A percentile compares a stretch with the other conserved stretches of the same genome.
phyloP scores from a whole-genome alignment of 2,888 invertebrate species.

The Sarcophaga subvicina region DNA sequence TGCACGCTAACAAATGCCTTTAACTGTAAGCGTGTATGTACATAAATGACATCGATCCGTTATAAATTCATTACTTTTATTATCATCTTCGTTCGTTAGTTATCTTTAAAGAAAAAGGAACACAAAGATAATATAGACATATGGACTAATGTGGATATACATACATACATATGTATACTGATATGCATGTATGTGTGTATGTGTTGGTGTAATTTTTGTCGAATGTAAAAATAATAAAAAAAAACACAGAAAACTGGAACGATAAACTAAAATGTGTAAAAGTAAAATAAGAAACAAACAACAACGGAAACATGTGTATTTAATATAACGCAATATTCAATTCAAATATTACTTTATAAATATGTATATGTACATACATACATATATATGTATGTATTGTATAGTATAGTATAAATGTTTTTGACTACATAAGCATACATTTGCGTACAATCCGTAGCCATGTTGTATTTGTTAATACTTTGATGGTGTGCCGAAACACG shows the following conservation, averaged over 20 bases:
- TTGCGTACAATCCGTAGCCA: not conserved
- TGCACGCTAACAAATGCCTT: not conserved
- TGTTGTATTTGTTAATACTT: constrained; percentile 49
- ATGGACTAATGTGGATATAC: not conserved
- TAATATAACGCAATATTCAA: constrained; percentile 10
- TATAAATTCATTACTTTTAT: constrained; percentile 18
- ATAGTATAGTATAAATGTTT: not conserved
- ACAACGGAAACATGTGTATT: constrained; percentile 28
- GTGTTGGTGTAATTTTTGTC: not conserved
- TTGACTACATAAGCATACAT: not conserved
- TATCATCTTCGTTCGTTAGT: not conserved
- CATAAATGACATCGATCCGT: not conserved
- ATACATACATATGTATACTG: not conserved
- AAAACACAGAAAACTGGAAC: not conserved
- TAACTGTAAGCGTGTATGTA: not conserved
- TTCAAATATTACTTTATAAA: not conserved
- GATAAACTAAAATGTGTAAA: not conserved
- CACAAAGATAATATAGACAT: constrained; percentile 22
- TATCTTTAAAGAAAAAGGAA: not conserved
- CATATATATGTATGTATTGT: not conserved
- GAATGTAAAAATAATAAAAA: constrained; percentile 14
- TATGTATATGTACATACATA: not conserved
- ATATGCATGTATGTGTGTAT: not conserved
- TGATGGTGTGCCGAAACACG: constrained; percentile 55
- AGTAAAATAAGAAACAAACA: not conserved